Percentiles rank a stretch among this genome's conserved stretches.
Evolutionary conservation across 2,888 invertebrate genomes (phyloP).

Genomic region (Thecocarcelia acutangulata): DNA sequence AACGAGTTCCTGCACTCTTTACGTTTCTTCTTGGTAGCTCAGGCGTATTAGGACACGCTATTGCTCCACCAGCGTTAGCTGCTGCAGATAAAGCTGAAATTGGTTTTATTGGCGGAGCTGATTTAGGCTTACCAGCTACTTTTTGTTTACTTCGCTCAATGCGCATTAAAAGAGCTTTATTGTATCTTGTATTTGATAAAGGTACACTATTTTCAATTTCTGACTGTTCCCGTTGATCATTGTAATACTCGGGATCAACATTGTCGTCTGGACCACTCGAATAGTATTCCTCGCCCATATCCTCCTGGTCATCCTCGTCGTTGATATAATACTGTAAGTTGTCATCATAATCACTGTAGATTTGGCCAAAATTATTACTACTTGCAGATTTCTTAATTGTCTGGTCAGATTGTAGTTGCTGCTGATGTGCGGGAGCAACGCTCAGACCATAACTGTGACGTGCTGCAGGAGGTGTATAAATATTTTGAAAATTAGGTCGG

Average conservation of each 20-base stretch:
- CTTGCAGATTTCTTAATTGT: slow-evolving; percentile 80
- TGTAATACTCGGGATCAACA: slow-evolving; percentile 71
- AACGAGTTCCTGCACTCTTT: slow-evolving; percentile 73
- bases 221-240: slow-evolving; percentile 42
- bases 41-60: slow-evolving; percentile 83
- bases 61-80: slow-evolving; percentile 74
- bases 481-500: slow-evolving; percentile 77
- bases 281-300: slow-evolving; percentile 77
- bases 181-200: slow-evolving; percentile 85
- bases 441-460: slow-evolving; percentile 74
- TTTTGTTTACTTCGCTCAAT: slow-evolving; percentile 81
- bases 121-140: slow-evolving; percentile 73
- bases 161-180: slow-evolving; percentile 88
- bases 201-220: slow-evolving; percentile 74
- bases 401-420: slow-evolving; percentile 65
- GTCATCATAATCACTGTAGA: slow-evolving; percentile 80
- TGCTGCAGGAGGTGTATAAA: slow-evolving; percentile 79
- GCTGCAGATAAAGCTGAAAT: slow-evolving; percentile 48
- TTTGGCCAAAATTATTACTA: slow-evolving; percentile 80
- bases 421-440: slow-evolving; percentile 55
- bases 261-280: slow-evolving; percentile 78
- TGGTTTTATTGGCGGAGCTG: slow-evolving; percentile 60
- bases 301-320: slow-evolving; percentile 80
- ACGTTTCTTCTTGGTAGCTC: slow-evolving; percentile 82
- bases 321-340: slow-evolving; percentile 81